Conservation (phyloP, 2,113 vertebrate species). For the Cervus canadensis region DNA sequence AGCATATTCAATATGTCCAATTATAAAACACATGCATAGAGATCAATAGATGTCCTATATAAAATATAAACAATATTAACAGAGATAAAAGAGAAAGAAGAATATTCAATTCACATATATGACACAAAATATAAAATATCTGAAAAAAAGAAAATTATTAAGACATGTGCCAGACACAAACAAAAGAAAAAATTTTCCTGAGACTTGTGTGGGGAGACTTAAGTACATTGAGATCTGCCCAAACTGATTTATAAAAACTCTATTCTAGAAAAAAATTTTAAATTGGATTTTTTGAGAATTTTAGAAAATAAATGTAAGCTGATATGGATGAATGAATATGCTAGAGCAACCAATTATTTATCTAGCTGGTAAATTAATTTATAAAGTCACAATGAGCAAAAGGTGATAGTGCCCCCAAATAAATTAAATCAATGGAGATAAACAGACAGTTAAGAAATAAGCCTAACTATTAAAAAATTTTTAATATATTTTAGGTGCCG, state of each 20-base stretch:
- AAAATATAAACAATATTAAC: not conserved
- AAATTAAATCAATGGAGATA: not conserved
- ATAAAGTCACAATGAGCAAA: not conserved
- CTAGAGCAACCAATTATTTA: not conserved
- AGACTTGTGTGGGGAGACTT: not conserved
- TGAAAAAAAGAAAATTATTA: not conserved
- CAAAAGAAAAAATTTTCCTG: not conserved
- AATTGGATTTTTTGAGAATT: not conserved
- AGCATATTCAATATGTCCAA: not conserved
- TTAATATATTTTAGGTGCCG: not conserved
- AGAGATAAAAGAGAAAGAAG: not conserved
- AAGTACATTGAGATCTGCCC: not conserved
- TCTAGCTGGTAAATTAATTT: not conserved
- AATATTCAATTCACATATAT: not conserved
- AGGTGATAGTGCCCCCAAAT: not conserved
- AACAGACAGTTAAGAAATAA: not conserved
- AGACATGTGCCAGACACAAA: not conserved
- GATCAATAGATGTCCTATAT: not conserved
- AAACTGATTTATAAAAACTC: not conserved
- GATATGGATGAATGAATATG: not conserved
- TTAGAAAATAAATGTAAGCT: not conserved
- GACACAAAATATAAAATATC: not conserved
- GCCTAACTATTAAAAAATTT: not conserved
- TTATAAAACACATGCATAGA: not conserved
- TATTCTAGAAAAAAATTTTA: not conserved